Evolutionary conservation across 2,797 vertebrate species (phyloP), one percentile per base, ranked within the genome.

Genomic region (Oophaga sylvatica): DNA sequence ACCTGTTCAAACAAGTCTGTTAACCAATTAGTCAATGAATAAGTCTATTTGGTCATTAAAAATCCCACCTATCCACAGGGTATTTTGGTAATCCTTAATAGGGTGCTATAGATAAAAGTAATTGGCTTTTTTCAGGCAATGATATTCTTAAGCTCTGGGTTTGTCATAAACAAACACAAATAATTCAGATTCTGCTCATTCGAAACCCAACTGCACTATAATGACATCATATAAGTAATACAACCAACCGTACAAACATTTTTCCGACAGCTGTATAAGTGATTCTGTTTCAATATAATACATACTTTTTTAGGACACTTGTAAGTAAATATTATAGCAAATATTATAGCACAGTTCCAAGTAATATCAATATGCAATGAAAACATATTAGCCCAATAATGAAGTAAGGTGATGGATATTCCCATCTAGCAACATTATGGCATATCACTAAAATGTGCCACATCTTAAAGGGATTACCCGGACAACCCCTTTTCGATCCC

Each of bases 1-100:
- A 71, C 26, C 60, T 80, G 63, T 88, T 88, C 73, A 84, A 73
- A 71, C 87, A 83, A 80, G 22, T 70, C 68, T 80, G 75, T 71
- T 88, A 84, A 84, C 81, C 75, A 71, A 79, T 80, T 84, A 80
- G 67, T 81, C 71, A 65, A 63, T 53, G 57, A 87, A 26, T 56
- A 57, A 63, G 79, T 60, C 84, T 78, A 65, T 81, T 87, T 87
- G 60, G 86, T 56, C 35, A 71, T 65, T 41, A n/a, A 65, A 35
- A 71, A 80, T 41, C 11, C n/a, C 35, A 17, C 56, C 11, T 73
- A n/a, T 73, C 57, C 56, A 62, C 63, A 59, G 63, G 77, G 48
- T 41, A 67, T 79, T 80, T 59, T 59, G 31, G 62, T 68, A 77
- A 79, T 68, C 60, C 65, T 71, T 80, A 62, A 22, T 45, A 81